A percentile compares a stretch with the other conserved stretches of the same genome.
phyloP scores from a whole-genome alignment of 2,888 invertebrate genomes.

The Plebejus argus region DNA sequence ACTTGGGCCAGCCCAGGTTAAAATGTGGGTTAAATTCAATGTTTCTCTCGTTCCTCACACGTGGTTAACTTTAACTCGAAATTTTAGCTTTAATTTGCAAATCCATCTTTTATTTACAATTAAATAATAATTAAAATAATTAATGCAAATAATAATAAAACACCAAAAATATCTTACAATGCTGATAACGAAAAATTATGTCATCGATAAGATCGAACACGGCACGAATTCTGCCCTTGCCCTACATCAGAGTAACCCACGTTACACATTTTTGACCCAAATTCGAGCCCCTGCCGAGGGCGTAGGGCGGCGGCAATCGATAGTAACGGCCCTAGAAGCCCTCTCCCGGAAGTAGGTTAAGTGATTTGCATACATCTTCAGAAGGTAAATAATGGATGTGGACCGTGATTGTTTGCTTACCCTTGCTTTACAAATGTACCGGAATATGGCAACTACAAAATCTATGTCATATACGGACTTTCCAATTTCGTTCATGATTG shows the following conservation, averaged over 20 bases:
- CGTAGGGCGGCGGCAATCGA: conserved; percentile 1
- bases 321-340: conserved; percentile 4
- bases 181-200: background rate
- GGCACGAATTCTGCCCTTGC: background rate
- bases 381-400: background rate
- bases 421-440: background rate
- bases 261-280: conserved; percentile 16
- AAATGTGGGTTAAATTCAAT: background rate
- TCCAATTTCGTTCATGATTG: too few species aligned
- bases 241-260: background rate
- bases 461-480: background rate
- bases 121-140: too few species aligned
- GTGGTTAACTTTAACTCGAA: too few species aligned
- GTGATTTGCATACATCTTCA: conserved; percentile 10
- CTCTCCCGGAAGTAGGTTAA: background rate
- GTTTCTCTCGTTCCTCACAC: too few species aligned
- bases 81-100: too few species aligned
- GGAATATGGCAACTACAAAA: background rate
- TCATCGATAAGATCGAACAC: background rate
- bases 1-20: too few species aligned
- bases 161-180: too few species aligned
- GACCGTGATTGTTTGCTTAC: background rate
- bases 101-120: too few species aligned
- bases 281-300: background rate
- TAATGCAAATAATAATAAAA: too few species aligned